Base-by-base conservation (phyloP, 1,140 invertebrate species). In the Drosophila ercepeae region DNA sequence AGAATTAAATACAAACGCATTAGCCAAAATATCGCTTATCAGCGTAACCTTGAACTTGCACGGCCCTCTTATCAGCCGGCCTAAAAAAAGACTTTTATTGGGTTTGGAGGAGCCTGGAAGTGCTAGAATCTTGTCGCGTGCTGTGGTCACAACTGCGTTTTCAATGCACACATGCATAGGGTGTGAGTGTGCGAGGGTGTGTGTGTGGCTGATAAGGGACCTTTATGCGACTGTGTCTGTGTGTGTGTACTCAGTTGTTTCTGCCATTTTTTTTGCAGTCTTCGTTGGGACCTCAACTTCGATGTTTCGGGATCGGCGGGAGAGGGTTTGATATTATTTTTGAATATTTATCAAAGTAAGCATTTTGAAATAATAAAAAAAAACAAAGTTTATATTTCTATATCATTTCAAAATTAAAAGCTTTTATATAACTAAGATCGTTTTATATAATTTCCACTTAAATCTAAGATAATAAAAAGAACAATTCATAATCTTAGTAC, bases 141-240 rank as follows among this genome's bases (percentile, higher is more conserved):
- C 63, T 67, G 63, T 67, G 36, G 44, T 4, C 14, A 44, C 27
- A 25, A 67, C 60, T 67, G 63, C 63, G 63, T 65, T 67, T 64
- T 63, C 16, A 51, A 25, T 67, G 63, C 58, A 50, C 42, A 23
- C 32, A 32, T 34, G 1, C 34, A 5, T n/a, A 21, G 13, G 9
- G 21, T 50, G 9, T n/a, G n/a, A n/a, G n/a, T n/a, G 34, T 19
- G 19, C 9, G 27, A 8, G 29, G 4, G 29, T 36, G 16, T 63
- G 29, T 21, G 60, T 23, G 46, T n/a, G 9, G 25, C 55, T 53
- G 69, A 72, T 72, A 72, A 72, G 69, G 34, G 41, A 23, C 58
- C 48, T 49, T 61, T 67, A n/a, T 59, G 36, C 27, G 19, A 23
- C 13, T 32, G 29, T 11, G 29, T 32, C 9, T 32, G 29, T 49